A percentile compares a stretch with the other conserved stretches of the same genome.
Evolutionary conservation across 2,797 vertebrate genomes (phyloP).

Genomic region (Nothura maculosa): DNA sequence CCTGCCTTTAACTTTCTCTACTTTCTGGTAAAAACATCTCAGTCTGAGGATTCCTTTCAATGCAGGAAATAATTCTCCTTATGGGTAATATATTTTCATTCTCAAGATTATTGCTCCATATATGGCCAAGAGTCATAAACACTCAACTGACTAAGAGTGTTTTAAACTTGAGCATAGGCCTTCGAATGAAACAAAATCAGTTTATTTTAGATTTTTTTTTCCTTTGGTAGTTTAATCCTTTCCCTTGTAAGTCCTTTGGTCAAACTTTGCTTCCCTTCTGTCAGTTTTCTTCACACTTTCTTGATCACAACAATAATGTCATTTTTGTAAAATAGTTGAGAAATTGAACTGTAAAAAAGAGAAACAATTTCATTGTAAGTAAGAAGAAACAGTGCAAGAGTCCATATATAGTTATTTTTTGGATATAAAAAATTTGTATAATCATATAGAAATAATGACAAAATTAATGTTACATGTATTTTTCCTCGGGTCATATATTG

Average conservation of each 20-base stretch:
- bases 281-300: background rate
- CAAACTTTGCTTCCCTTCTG: background rate
- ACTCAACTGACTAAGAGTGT: background rate
- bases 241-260: background rate
- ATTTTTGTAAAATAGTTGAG: background rate
- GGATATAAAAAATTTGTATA: background rate
- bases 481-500: background rate
- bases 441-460: background rate
- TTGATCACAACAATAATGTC: background rate
- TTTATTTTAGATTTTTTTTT: background rate
- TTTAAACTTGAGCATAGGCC: background rate
- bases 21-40: background rate
- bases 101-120: background rate
- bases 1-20: background rate
- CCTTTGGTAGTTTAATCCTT: background rate
- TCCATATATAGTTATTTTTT: background rate
- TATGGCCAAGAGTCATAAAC: background rate
- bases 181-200: background rate
- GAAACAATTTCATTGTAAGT: background rate
- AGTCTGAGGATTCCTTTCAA: background rate
- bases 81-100: background rate
- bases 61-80: background rate
- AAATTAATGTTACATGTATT: background rate
- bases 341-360: background rate
- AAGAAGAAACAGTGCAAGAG: background rate